Conservation (phyloP, 2,113 vertebrate species). For the Gymnobelideus leadbeateri region DNA sequence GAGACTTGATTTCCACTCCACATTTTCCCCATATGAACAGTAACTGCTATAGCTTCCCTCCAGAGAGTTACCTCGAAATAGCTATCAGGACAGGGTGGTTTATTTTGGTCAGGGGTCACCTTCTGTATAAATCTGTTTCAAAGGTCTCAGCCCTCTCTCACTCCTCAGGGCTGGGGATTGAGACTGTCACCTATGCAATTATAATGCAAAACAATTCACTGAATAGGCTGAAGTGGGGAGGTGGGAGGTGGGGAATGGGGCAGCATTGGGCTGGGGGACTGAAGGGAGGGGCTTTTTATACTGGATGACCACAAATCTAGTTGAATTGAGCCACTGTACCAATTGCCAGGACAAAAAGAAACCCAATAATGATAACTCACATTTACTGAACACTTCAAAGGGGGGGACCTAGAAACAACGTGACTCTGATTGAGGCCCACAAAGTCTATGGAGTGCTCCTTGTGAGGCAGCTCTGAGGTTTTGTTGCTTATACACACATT, state of each 20-base stretch:
- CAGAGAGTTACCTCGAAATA: constrained; percentile 70
- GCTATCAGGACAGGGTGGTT: constrained; percentile 16
- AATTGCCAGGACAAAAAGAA: not conserved
- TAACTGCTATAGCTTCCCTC: constrained; percentile 57
- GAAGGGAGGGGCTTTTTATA: no score
- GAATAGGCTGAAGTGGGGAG: not conserved
- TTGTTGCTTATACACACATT: not conserved
- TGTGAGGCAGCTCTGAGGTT: no score
- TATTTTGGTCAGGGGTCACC: not conserved
- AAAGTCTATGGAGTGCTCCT: not conserved
- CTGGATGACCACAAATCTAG: not conserved
- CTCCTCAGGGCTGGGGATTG: not conserved
- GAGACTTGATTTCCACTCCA: constrained; percentile 51
- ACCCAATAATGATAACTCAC: not conserved
- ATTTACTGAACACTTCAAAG: not conserved
- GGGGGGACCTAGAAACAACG: not conserved
- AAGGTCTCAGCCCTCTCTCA: not conserved
- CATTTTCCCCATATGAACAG: constrained; percentile 65
- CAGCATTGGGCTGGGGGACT: no score
- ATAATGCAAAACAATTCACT: not conserved
- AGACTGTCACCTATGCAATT: not conserved
- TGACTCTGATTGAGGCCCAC: not conserved
- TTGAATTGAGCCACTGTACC: not conserved
- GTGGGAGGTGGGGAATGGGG: no score
- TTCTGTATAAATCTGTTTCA: constrained; percentile 13